These are phyloP conservation scores for Diogma glabrata DNA, from an alignment of 2,888 invertebrate genomes.

Conservation along the genomic window DNA sequence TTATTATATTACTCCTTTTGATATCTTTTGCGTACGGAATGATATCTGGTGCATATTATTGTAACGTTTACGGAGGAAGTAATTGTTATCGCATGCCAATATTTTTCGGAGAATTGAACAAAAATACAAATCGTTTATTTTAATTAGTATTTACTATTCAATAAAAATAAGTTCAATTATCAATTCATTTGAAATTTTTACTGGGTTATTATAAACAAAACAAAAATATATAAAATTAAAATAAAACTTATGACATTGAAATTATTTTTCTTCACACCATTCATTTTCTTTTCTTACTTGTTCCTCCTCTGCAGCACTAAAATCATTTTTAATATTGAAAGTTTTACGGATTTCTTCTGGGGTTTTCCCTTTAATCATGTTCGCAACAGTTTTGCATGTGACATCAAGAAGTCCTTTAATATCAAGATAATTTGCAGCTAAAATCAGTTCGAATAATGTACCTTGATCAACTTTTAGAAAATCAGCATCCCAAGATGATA, in stretches of 20 bases:
- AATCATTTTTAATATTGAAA: slow-evolving; percentile 95
- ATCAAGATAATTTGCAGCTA: slow-evolving; percentile 95
- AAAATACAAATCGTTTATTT: too few species aligned
- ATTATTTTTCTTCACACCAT: slow-evolving; percentile 82
- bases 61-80: background rate
- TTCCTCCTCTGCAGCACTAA: slow-evolving; percentile 91
- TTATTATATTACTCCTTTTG: too few species aligned
- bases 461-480: slow-evolving; percentile 98
- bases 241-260: background rate
- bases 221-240: slow-evolving; percentile 4
- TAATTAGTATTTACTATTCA: too few species aligned
- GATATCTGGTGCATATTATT: background rate
- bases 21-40: too few species aligned
- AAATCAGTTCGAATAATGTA: slow-evolving; percentile 87
- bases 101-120: too few species aligned
- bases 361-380: slow-evolving; percentile 98
- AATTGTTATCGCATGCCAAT: slow-evolving; percentile 2
- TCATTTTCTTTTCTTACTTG: slow-evolving; percentile 95
- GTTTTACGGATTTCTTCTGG: slow-evolving; percentile 95
- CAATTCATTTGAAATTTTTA: too few species aligned
- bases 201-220: too few species aligned
- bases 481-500: slow-evolving; percentile 98
- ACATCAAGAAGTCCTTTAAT: slow-evolving; percentile 93
- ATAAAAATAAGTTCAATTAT: too few species aligned
- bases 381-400: slow-evolving; percentile 95